Evolutionary conservation across 2,113 vertebrate species (phyloP).

Genomic region (Alligator sinensis): DNA sequence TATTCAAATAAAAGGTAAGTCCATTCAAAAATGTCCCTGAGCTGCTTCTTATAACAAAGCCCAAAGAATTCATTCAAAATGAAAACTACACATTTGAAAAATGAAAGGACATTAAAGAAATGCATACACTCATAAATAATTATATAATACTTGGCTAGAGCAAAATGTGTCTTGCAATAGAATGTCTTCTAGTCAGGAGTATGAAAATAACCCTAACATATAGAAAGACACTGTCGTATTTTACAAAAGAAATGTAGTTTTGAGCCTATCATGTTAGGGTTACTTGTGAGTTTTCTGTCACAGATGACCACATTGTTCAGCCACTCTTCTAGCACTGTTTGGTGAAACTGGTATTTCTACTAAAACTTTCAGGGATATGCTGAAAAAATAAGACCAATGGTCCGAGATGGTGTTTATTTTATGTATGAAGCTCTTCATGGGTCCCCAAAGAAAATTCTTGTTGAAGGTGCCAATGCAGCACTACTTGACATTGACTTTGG

Average conservation of each 20-base stretch:
- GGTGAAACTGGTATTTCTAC: neutral
- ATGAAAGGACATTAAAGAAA: neutral
- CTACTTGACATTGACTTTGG: slow-evolving; percentile 98
- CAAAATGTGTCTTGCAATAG: neutral
- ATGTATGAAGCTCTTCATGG: slow-evolving; percentile 97
- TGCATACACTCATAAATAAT: neutral
- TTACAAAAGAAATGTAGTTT: slow-evolving; percentile 1
- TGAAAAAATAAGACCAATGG: slow-evolving; percentile 95
- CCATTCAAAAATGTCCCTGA: neutral
- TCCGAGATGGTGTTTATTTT: slow-evolving; percentile 95
- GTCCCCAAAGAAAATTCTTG: slow-evolving; percentile 92
- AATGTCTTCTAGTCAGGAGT: neutral
- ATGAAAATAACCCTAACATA: neutral
- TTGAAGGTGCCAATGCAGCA: slow-evolving; percentile 98
- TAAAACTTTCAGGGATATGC: slow-evolving; percentile 85
- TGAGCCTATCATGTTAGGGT: neutral
- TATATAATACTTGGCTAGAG: neutral
- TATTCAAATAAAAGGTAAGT: neutral
- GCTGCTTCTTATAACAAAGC: neutral
- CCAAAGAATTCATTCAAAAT: neutral
- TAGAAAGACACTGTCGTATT: neutral
- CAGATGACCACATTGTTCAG: neutral
- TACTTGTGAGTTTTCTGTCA: neutral
- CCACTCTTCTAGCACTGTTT: neutral
- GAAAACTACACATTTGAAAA: neutral